These are phyloP conservation scores for Apostichopus parvimensis DNA, from an alignment of 35 echinoderm and acorn worm genomes.

Conservation along the genomic window DNA sequence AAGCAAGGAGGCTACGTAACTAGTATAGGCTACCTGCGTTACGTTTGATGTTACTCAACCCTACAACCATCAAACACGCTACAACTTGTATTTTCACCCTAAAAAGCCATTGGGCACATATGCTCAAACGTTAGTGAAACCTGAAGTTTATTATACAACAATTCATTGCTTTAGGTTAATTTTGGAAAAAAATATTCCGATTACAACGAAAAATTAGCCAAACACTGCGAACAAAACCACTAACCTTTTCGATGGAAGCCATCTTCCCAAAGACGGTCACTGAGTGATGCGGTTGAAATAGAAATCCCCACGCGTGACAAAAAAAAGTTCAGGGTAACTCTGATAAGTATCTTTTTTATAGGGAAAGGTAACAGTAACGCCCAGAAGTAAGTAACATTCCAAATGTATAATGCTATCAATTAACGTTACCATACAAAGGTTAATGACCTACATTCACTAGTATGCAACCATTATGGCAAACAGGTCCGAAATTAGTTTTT, in stretches of 20 bases:
- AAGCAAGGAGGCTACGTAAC: slow-evolving; percentile 6
- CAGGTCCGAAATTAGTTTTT: background rate
- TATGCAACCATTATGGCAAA: background rate
- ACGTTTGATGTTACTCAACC: slow-evolving; percentile 46
- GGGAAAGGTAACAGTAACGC: background rate
- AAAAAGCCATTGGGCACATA: background rate
- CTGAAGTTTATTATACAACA: background rate
- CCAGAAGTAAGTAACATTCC: background rate
- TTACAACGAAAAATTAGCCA: background rate
- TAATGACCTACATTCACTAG: slow-evolving; percentile 15
- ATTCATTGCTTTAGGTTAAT: slow-evolving; percentile 19
- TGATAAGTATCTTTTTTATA: background rate
- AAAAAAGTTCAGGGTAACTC: slow-evolving; percentile 20
- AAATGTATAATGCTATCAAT: background rate
- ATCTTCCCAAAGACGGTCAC: slow-evolving; percentile 34
- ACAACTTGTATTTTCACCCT: slow-evolving; percentile 1
- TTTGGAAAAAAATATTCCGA: background rate
- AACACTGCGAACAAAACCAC: slow-evolving; percentile 25
- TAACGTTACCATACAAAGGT: background rate
- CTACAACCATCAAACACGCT: background rate
- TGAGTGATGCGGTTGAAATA: slow-evolving; percentile 30
- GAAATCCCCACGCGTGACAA: background rate
- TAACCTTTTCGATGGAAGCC: slow-evolving; percentile 33
- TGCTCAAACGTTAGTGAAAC: background rate
- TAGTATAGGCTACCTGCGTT: background rate